Percentiles rank a stretch among this genome's conserved stretches.
These are phyloP conservation scores for Ameiurus melas DNA, from an alignment of 2,113 vertebrate genomes.

Conservation along the genomic window DNA sequence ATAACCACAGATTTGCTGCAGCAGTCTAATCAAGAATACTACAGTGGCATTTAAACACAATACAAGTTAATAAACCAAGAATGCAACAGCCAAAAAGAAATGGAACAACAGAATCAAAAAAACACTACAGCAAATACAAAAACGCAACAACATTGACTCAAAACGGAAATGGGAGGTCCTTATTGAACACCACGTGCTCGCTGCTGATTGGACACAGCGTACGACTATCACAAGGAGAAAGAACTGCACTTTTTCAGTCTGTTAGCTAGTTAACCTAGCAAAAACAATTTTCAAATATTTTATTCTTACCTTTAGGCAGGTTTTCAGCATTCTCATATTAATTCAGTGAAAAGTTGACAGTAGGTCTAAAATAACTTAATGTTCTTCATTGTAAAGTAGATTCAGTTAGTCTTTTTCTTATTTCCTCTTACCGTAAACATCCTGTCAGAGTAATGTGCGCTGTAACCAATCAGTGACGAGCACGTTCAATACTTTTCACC, in stretches of 20 bases:
- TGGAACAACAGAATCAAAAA: background rate
- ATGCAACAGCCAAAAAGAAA: background rate
- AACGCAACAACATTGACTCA: background rate
- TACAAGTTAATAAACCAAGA: background rate
- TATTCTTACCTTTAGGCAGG: background rate
- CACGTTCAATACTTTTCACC: background rate
- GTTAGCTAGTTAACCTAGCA: too few species aligned
- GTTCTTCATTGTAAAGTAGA: background rate
- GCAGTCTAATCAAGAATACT: background rate
- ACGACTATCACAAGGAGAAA: background rate
- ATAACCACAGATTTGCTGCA: conserved; percentile 12
- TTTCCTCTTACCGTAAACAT: background rate
- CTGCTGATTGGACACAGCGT: background rate
- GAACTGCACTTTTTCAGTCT: background rate
- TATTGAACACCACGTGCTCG: background rate
- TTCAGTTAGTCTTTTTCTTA: background rate
- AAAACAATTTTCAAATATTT: too few species aligned
- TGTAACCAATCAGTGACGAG: background rate
- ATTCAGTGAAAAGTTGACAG: background rate
- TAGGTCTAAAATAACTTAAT: too few species aligned
- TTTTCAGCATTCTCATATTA: background rate
- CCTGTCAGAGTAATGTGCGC: background rate
- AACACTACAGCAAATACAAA: background rate
- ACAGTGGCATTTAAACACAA: background rate
- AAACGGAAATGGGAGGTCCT: background rate